Evolutionary conservation across 2,113 vertebrate genomes (phyloP).

Genomic region (Caracal caracal): DNA sequence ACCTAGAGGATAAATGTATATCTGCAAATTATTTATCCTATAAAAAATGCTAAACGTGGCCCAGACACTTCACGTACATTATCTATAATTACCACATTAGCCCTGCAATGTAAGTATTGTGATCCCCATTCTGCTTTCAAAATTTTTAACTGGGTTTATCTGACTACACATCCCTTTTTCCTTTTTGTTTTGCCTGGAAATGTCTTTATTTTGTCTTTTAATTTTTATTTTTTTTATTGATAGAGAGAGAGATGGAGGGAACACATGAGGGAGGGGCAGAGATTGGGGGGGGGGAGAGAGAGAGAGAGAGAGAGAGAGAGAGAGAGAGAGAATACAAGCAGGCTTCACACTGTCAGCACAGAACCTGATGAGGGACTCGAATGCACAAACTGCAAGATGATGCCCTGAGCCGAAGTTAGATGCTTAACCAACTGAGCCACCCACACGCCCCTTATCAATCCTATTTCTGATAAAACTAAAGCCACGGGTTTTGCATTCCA

Average conservation of each 20-base stretch:
- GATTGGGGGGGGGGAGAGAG: too few relatives aligned
- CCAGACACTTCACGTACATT: neutral
- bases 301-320: too few relatives aligned
- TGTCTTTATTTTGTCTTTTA: neutral
- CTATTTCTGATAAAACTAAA: neutral
- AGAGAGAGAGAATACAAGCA: too few relatives aligned
- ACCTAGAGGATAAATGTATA: neutral
- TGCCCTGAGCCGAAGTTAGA: too few relatives aligned
- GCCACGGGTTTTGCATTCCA: neutral
- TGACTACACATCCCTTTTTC: neutral
- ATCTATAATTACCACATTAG: neutral
- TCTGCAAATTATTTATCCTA: neutral
- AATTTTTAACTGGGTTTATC: neutral
- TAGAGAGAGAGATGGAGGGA: too few relatives aligned
- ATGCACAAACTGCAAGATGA: too few relatives aligned
- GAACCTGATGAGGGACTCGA: too few relatives aligned
- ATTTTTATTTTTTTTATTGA: neutral
- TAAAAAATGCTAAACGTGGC: neutral
- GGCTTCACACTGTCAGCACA: too few relatives aligned
- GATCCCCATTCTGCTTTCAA: constrained; percentile 11
- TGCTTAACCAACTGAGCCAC: too few relatives aligned
- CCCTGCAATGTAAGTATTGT: neutral
- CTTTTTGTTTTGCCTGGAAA: neutral
- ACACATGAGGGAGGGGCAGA: too few relatives aligned
- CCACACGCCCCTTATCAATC: neutral